phyloP scores from a whole-genome alignment of 2,888 invertebrate species.

The Pomacea canaliculata region DNA sequence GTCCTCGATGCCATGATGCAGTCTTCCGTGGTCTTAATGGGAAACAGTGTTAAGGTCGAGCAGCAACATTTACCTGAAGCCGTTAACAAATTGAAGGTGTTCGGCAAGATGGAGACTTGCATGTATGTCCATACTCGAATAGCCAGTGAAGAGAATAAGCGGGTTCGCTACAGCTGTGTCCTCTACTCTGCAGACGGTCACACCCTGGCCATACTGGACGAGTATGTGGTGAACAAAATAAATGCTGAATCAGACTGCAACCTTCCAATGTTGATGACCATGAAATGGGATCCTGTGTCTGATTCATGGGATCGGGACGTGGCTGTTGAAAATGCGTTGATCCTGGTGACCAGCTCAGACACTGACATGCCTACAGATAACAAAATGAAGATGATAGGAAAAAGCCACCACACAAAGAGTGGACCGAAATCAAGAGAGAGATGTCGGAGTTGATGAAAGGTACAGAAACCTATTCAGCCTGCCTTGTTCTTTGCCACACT shows the following conservation, averaged over 20 bases:
- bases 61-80: background rate
- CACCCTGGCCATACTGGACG: background rate
- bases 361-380: background rate
- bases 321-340: background rate
- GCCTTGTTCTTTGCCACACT: background rate
- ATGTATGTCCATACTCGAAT: background rate
- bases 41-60: background rate
- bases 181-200: background rate
- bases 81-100: background rate
- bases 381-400: background rate
- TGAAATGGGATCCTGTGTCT: background rate
- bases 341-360: background rate
- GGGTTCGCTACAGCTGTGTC: background rate
- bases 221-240: background rate
- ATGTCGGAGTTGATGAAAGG: background rate
- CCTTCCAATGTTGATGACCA: background rate
- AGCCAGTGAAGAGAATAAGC: background rate
- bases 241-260: background rate
- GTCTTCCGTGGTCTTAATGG: conserved; percentile 34
- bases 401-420: background rate
- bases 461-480: background rate
- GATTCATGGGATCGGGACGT: background rate
- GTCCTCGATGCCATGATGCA: conserved; percentile 44
- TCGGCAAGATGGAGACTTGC: background rate
- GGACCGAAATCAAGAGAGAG: background rate